Evolutionary conservation across 1,140 invertebrate species (phyloP).

Genomic region (Caenorhabditis brenneri): DNA sequence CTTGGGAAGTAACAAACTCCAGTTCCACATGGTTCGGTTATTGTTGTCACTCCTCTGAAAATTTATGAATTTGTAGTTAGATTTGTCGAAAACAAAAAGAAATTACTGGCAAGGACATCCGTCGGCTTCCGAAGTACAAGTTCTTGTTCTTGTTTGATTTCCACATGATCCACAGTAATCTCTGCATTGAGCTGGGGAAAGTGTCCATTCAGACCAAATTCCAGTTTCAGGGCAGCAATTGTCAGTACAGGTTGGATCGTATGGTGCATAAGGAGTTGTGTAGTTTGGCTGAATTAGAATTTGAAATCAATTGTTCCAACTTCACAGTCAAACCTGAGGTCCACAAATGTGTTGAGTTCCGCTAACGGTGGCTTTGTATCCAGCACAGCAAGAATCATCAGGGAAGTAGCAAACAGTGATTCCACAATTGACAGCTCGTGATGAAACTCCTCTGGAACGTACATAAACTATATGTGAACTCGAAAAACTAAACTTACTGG

Average conservation of each 20-base stretch:
- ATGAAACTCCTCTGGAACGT: not conserved
- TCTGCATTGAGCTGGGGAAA: not conserved
- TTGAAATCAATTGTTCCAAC: no score
- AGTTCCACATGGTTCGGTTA: not conserved
- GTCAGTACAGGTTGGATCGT: slow-evolving; percentile 18
- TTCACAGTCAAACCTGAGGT: slow-evolving; percentile 19
- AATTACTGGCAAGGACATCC: slow-evolving; percentile 21
- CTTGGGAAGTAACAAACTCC: slow-evolving; percentile 31
- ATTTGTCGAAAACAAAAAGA: not conserved
- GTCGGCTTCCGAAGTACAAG: not conserved
- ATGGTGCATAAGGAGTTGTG: slow-evolving; percentile 31
- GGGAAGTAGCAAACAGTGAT: slow-evolving; percentile 11
- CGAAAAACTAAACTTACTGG: not conserved
- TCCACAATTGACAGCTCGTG: slow-evolving; percentile 4
- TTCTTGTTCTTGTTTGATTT: slow-evolving; percentile 23
- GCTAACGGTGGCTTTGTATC: not conserved
- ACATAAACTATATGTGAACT: not conserved
- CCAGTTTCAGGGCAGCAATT: slow-evolving; percentile 23
- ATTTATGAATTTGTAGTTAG: not conserved
- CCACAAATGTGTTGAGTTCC: slow-evolving; percentile 14
- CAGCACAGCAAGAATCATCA: not conserved
- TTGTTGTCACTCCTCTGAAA: slow-evolving; percentile 11
- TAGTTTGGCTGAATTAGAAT: slow-evolving; percentile 43
- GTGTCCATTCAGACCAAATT: slow-evolving; percentile 38
- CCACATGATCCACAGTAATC: slow-evolving; percentile 38